phyloP scores from a whole-genome alignment of 1,140 invertebrate species.

The Drosophila parvula region DNA sequence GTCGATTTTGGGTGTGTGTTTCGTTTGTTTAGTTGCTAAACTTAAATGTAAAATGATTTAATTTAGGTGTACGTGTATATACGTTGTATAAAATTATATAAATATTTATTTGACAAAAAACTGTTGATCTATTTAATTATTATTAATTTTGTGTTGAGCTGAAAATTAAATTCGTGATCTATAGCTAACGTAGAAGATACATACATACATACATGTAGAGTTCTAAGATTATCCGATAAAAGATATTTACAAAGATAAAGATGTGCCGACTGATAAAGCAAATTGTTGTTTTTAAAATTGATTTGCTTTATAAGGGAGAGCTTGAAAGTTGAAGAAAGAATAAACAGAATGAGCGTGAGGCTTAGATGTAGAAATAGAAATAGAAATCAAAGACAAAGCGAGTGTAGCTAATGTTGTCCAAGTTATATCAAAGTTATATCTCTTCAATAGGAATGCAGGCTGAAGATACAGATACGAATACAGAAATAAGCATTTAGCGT shows the following conservation, averaged over 20 bases:
- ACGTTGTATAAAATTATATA: constrained; percentile 56
- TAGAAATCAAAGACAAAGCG: constrained; percentile 49
- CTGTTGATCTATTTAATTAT: constrained; percentile 25
- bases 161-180: constrained; percentile 72
- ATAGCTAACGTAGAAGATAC: constrained; percentile 51
- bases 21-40: constrained; percentile 32
- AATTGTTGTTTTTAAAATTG: constrained; percentile 79
- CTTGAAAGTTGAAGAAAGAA: constrained; percentile 1
- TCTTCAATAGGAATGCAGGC: constrained; percentile 69
- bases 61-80: constrained; percentile 57
- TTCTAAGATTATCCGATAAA: constrained; percentile 32
- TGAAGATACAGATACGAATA: constrained; percentile 61
- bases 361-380: constrained; percentile 51
- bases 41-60: constrained; percentile 50
- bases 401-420: constrained; percentile 31
- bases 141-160: constrained; percentile 47
- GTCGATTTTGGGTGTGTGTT: constrained; percentile 27
- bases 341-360: constrained; percentile 52
- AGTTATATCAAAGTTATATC: constrained; percentile 42
- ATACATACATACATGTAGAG: constrained; percentile 37
- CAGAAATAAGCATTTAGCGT: constrained; percentile 45
- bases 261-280: constrained; percentile 67
- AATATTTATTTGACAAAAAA: constrained; percentile 66
- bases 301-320: constrained; percentile 64
- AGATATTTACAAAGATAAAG: constrained; percentile 42